Conservation (phyloP, 1,140 invertebrate species). For the Drosophila teissieri region DNA sequence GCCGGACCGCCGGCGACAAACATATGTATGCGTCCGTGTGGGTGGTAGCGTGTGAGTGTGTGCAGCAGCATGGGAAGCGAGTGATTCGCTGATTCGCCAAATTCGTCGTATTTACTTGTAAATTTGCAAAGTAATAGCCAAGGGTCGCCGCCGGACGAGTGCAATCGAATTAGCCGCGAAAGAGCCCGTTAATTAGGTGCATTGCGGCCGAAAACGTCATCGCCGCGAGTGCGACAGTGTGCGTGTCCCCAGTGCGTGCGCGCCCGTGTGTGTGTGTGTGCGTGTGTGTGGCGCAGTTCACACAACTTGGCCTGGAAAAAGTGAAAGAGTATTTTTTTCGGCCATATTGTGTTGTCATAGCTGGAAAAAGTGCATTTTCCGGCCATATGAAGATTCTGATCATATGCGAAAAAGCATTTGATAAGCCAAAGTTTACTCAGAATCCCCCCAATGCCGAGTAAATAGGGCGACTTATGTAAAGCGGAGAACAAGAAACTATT, state of each 20-base stretch:
- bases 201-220: slow-evolving; percentile 36
- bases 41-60: slow-evolving; percentile 56
- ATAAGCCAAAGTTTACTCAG: background rate
- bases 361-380: slow-evolving; percentile 62
- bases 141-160: slow-evolving; percentile 18
- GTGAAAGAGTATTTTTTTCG: slow-evolving; percentile 73
- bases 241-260: slow-evolving; percentile 35
- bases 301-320: slow-evolving; percentile 79
- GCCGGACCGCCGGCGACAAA: slow-evolving; percentile 33
- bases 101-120: slow-evolving; percentile 63
- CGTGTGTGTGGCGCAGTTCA: slow-evolving; percentile 61
- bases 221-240: slow-evolving; percentile 43
- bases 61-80: slow-evolving; percentile 78
- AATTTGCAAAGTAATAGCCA: slow-evolving; percentile 33
- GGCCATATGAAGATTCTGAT: slow-evolving; percentile 31
- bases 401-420: slow-evolving; percentile 14
- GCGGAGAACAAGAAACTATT: slow-evolving; percentile 43
- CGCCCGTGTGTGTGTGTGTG: slow-evolving; percentile 31
- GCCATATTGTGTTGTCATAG: slow-evolving; percentile 74
- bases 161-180: slow-evolving; percentile 45
- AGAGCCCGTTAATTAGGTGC: slow-evolving; percentile 53
- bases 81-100: slow-evolving; percentile 67
- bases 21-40: slow-evolving; percentile 38
- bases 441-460: slow-evolving; percentile 11
- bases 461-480: slow-evolving; percentile 53